Evolutionary conservation across 1,140 invertebrate genomes (phyloP), one percentile per base, ranked within the genome.

Genomic region (Rhagoletis zephyria): DNA sequence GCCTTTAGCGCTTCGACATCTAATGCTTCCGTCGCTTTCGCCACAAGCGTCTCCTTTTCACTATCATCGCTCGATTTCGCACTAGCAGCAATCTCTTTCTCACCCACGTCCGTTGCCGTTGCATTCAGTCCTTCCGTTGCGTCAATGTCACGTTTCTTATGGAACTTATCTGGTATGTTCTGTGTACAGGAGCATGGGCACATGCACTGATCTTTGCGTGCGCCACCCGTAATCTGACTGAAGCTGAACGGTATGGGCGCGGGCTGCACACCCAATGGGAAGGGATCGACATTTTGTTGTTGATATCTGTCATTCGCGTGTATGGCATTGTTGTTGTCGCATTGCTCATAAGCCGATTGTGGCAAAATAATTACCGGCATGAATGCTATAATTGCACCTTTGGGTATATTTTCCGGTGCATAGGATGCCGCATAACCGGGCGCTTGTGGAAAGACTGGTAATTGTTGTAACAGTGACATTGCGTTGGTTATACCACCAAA

Each of bases 301-400:
- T 61, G 10, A 3, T 56, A 77, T 77, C 70, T 81, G n/a, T 56
- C 74, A 42, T 51, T 48, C 48, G 42, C 9, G 19, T 77, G 70
- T 56, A 77, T 51, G 14, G 77, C 42, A 14, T 86, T 88, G 4
- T 70, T 42, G 67, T 85, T 87, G 4, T 87, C 65, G 87, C 91
- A 92, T 85, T 89, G 91, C 30, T 88, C 81, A 87, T 92, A 91
- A 67, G 90, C 91, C 77, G 90, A 90, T 87, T 94, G 94, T 16
- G 95, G 95, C 90, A 94, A 93, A 87, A 95, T 95, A 16, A 95
- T 93, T 42, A 95, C 94, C 4, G 95, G 95, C 88, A 95, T 94
- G 87, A 95, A 95, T 59, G 94, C 95, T 63, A 95, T 92, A 16
- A 94, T 89, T n/a, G 93, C 94, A 70, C 93, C 93, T 56, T 94